Conservation (phyloP, 2,797 vertebrate genomes). For the Dallia pectoralis region DNA sequence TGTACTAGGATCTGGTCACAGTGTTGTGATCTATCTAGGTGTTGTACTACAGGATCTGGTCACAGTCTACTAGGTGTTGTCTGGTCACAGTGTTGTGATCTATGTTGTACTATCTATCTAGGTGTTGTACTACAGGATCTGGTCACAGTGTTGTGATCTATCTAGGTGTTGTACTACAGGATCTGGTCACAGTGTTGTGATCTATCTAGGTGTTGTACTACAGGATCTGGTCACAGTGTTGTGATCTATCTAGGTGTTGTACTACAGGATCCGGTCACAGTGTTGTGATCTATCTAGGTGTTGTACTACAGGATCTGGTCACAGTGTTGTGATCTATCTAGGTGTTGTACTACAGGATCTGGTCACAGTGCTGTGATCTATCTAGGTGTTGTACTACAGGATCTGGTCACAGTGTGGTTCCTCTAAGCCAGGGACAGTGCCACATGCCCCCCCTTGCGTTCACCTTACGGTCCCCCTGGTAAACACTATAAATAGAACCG, state of each 20-base stretch:
- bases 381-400: not conserved
- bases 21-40: not conserved
- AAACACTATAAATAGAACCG: slow-evolving; percentile 57
- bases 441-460: slow-evolving; percentile 45
- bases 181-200: not conserved
- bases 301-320: not conserved
- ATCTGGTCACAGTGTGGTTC: slow-evolving; percentile 21
- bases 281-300: not conserved
- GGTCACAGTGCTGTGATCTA: not conserved
- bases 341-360: not conserved
- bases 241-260: too few species aligned
- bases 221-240: slow-evolving; percentile 1
- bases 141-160: not conserved
- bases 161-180: too few species aligned
- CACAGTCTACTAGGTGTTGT: not conserved
- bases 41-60: not conserved
- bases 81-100: not conserved
- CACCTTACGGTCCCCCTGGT: slow-evolving; percentile 54
- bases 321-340: not conserved
- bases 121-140: not conserved
- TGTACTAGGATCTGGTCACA: not conserved
- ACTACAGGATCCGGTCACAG: not conserved
- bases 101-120: too few species aligned
- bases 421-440: slow-evolving; percentile 59
- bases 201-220: not conserved